phyloP scores from a whole-genome alignment of 2,113 vertebrate genomes.

The Aspidoscelis tigris region DNA sequence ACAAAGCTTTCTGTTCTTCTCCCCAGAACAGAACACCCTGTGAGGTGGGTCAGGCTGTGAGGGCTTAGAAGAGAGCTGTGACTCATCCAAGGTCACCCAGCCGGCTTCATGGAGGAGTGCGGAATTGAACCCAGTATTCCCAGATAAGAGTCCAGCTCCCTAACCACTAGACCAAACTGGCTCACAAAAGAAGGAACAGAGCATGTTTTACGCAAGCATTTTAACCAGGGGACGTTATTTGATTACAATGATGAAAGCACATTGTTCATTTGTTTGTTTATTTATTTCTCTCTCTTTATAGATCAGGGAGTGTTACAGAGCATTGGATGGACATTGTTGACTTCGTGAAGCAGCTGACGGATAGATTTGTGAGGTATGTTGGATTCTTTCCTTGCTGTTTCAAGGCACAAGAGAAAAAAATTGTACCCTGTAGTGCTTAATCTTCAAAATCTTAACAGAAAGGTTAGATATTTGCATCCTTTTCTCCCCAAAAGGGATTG shows the following conservation, averaged over 20 bases:
- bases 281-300: slow-evolving; percentile 67
- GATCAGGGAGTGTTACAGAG: slow-evolving; percentile 87
- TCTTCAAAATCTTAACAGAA: neutral
- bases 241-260: neutral
- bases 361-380: slow-evolving; percentile 90
- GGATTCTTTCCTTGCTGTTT: slow-evolving; percentile 45
- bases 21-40: no score
- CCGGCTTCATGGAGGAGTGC: no score
- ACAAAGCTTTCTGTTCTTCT: no score
- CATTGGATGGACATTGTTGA: slow-evolving; percentile 91
- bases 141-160: no score
- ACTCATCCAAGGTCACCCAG: no score
- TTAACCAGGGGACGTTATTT: neutral
- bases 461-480: neutral
- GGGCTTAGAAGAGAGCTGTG: no score
- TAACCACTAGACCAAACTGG: no score
- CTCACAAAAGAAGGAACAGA: neutral
- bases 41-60: no score
- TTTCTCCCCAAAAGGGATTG: neutral
- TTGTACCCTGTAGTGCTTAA: neutral
- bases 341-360: slow-evolving; percentile 90
- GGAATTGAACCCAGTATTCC: no score
- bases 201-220: neutral
- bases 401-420: neutral
- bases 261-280: slow-evolving; percentile 30